Evolutionary conservation across 64 coral and sea anemone genomes (phyloP).

Genomic region (Montipora cactus): DNA sequence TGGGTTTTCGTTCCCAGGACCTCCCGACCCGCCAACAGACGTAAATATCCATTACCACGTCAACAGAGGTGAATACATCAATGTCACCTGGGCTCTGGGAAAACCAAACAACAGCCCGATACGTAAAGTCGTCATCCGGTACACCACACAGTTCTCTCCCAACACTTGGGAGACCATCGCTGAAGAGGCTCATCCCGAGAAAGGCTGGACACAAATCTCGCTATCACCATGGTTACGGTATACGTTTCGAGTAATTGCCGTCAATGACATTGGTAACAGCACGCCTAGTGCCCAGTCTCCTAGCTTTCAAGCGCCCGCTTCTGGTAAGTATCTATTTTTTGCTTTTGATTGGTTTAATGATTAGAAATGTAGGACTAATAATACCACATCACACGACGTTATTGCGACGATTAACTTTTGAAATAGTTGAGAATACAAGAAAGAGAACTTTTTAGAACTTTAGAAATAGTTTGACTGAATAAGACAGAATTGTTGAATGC

Average conservation of each 20-base stretch:
- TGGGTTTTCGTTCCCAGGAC: conserved; percentile 24
- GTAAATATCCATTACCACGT: neutral
- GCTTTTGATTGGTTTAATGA: neutral
- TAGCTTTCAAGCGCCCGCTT: conserved; percentile 26
- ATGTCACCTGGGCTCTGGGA: conserved; percentile 60
- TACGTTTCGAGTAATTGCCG: conserved; percentile 45
- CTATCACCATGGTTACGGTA: conserved; percentile 61
- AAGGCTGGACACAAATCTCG: neutral
- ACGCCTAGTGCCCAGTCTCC: conserved; percentile 41
- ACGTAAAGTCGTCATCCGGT: conserved; percentile 17
- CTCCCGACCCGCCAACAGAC: conserved; percentile 44
- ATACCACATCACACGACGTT: no score
- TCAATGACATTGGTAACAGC: conserved; percentile 61
- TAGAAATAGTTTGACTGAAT: no score
- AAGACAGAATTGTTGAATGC: no score
- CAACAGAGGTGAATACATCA: conserved; percentile 12
- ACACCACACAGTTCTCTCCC: conserved; percentile 18
- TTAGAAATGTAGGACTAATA: neutral
- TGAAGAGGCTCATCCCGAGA: neutral
- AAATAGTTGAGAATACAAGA: no score
- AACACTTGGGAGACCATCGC: conserved; percentile 1
- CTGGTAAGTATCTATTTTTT: neutral
- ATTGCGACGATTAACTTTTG: no score
- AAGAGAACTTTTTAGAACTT: no score
- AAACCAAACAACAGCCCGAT: conserved; percentile 61